Base-by-base conservation (phyloP, 2,888 invertebrate genomes). In the Cremastinae sp. region DNA sequence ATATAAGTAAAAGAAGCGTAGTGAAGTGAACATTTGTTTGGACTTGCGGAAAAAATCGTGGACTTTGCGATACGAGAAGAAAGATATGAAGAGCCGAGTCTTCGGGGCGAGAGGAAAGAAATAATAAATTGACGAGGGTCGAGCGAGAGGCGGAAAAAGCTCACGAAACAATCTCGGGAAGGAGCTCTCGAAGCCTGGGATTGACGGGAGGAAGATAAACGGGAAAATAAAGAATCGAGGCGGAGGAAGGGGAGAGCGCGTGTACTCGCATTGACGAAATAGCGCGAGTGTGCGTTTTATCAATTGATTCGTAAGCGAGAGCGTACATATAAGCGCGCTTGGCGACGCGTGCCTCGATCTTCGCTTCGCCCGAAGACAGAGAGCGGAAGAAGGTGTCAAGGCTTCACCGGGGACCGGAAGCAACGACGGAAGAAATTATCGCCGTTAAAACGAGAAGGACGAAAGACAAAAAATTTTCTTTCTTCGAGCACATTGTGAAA, bases 261-360 rank as follows among this genome's bases (percentile, higher is more conserved):
- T 69, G 14, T 54, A 65, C 59, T 74, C 71, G 71, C 58, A 75
- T 78, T 72, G 69, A 74, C 75, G 76, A 69, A 76, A 76, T 73
- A 76, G 76, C 73, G 69, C 69, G 73, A 76, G 69, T 65, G 65
- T 70, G 69, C 69, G 65, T 73, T 28, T 76, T 76, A 61, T 73
- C 76, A 76, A 76, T 76, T 76, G 76, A 76, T 69, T 61, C 73
- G 76, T 76, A 76, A 69, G 73, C 70, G 73, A 65, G 64, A 73
- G 58, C 53, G 69, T 65, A 54, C 59, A 61, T 51, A 43, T 45
- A 51, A 34, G 68, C 66, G 76, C 73, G 64, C 45, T 69, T 70
- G 2, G 54, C 69, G 69, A 65, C 76, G 69, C 76, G 76, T 76
- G 76, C 76, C 76, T 64, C 61, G 36, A 70, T 76, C 51, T 58